Conservation (phyloP, 2,797 vertebrate genomes). For the Galaxias olidus region DNA sequence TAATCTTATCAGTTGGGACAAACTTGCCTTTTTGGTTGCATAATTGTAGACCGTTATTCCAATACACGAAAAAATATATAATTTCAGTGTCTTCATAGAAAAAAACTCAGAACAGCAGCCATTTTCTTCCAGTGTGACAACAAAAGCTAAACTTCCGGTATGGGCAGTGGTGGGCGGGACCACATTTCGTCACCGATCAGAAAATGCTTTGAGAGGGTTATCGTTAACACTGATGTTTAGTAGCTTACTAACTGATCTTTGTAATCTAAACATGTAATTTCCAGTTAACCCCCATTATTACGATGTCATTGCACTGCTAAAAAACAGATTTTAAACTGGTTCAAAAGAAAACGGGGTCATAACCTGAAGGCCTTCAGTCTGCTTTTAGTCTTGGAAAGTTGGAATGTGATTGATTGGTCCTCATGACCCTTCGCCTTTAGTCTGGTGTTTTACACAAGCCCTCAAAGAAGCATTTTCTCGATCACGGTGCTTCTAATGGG, state of each 20-base stretch:
- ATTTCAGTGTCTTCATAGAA: slow-evolving; percentile 80
- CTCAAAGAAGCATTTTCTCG: no score
- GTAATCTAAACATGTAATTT: background rate
- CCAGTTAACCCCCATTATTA: background rate
- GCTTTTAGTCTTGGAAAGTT: no score
- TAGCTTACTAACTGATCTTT: background rate
- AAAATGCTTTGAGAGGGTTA: background rate
- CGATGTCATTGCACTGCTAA: no score
- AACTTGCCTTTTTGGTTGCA: slow-evolving; percentile 76
- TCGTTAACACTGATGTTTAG: background rate
- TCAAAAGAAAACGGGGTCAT: no score
- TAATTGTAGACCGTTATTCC: slow-evolving; percentile 67
- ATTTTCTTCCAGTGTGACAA: slow-evolving; percentile 87
- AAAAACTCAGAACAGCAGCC: slow-evolving; percentile 81
- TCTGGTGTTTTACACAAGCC: no score
- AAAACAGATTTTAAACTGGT: no score
- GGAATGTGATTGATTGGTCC: no score
- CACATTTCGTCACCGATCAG: background rate
- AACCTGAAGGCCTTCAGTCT: no score
- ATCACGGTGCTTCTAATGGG: no score
- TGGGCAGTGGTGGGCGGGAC: slow-evolving; percentile 65
- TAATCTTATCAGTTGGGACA: slow-evolving; percentile 28
- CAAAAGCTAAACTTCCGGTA: slow-evolving; percentile 84
- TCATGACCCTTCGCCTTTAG: no score
- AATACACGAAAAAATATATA: slow-evolving; percentile 64